Evolutionary conservation across 2,888 invertebrate species (phyloP), one percentile per base, ranked within the genome.

Genomic region (Theristus sp.): DNA sequence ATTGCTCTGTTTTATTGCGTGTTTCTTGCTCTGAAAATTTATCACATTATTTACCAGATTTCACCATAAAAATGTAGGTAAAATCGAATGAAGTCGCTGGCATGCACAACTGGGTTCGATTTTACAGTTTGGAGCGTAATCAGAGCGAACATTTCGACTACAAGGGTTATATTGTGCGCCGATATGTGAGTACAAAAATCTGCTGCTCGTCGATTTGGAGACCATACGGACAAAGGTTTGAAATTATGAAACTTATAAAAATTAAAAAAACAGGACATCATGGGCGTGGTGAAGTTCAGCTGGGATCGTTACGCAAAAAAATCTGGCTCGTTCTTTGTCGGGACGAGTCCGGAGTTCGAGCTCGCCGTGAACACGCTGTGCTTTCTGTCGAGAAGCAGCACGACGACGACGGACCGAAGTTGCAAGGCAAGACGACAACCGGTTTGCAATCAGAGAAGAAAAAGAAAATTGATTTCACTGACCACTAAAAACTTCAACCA

Each of bases 41-140:
- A 38, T 38, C 17, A n/a, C n/a, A n/a, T n/a, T n/a, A n/a, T n/a
- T n/a, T n/a, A n/a, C n/a, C n/a, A n/a, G n/a, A n/a, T n/a, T n/a
- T n/a, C n/a, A n/a, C n/a, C n/a, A n/a, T n/a, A n/a, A n/a, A n/a
- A n/a, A n/a, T 38, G 10, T 56, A 68, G 67, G 65, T 66, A 1
- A 87, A 86, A 74, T 82, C 83, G 67, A 82, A 82, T 54, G 83
- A 83, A 68, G 82, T 90, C 28, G 83, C 77, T 73, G 90, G 90
- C 17, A 79, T 91, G 65, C 91, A 93, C 75, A 89, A 88, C 74
- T 91, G 91, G 90, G 79, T 91, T 31, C 86, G 86, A 75, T 88
- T 87, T 69, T 81, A 82, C 61, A 81, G 81, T 62, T 84, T 87
- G 75, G 90, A 91, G 77, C 66, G 68, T 58, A 64, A 64, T 17